Conservation (phyloP, 2,113 vertebrate species). For the Onychostoma macrolepis region DNA sequence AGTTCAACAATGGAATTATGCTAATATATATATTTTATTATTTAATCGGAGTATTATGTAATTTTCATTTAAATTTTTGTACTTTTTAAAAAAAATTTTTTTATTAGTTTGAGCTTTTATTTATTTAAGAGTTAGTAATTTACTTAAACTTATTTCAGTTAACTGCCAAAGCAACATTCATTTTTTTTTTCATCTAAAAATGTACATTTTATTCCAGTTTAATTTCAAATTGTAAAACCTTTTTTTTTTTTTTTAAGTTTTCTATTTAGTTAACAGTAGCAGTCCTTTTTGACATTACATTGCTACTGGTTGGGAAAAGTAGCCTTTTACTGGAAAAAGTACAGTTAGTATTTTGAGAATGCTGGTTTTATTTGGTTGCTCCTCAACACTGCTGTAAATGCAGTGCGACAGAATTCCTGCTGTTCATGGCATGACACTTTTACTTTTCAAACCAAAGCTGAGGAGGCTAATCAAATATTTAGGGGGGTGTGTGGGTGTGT, state of each 20-base stretch:
- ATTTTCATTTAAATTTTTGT: too few species aligned
- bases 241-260: too few species aligned
- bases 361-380: not conserved
- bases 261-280: too few species aligned
- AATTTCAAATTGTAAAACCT: too few species aligned
- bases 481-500: not conserved
- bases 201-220: too few species aligned
- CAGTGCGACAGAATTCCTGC: not conserved
- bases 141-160: too few species aligned
- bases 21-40: not conserved
- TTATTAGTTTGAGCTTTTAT: too few species aligned
- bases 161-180: too few species aligned
- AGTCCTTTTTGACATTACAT: not conserved
- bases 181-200: too few species aligned
- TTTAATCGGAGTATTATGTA: not conserved
- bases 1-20: not conserved
- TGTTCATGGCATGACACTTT: not conserved
- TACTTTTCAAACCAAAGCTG: not conserved
- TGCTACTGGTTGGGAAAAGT: not conserved
- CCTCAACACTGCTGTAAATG: not conserved
- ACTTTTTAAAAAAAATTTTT: too few species aligned
- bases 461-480: conserved; percentile 11
- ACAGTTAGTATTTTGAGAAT: not conserved
- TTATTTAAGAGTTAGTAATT: too few species aligned
- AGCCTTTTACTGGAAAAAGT: not conserved